Percentiles rank a stretch among this genome's conserved stretches.
These are phyloP conservation scores for Glaucidium brasilianum DNA, from an alignment of 2,113 vertebrate genomes.

Conservation along the genomic window DNA sequence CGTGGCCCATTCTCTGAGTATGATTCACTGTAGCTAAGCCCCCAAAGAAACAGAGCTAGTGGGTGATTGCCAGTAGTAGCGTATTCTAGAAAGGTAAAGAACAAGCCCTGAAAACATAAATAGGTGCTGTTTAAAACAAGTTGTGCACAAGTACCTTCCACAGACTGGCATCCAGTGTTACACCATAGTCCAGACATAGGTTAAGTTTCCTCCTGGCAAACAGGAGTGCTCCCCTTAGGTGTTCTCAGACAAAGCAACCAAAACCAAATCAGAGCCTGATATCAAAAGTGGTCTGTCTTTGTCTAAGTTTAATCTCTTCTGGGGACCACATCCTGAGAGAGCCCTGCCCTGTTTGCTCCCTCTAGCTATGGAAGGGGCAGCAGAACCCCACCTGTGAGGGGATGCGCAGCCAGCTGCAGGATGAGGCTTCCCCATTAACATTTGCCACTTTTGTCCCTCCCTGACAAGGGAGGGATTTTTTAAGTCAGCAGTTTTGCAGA, in stretches of 20 bases:
- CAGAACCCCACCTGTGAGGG: fast-evolving
- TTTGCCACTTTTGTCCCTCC: neutral
- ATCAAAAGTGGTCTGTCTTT: neutral
- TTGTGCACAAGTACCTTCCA: neutral
- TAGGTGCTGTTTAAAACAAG: neutral
- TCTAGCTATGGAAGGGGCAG: fast-evolving
- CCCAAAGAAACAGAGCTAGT: neutral
- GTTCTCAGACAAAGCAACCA: neutral
- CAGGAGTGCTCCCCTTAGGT: neutral
- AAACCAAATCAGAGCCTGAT: neutral
- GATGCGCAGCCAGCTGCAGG: fast-evolving
- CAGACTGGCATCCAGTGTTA: neutral
- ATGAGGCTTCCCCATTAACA: fast-evolving
- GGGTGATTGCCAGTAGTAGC: neutral
- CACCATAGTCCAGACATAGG: neutral
- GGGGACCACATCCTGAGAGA: neutral
- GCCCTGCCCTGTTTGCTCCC: neutral
- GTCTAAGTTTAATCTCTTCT: neutral
- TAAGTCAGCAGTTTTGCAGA: neutral
- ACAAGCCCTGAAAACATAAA: neutral
- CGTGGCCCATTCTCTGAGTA: neutral
- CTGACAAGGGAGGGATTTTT: neutral
- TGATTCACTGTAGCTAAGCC: neutral
- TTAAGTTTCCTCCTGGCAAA: neutral
- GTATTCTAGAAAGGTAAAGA: neutral